Conservation (phyloP, 2,113 vertebrate species). For the Myotis yumanensis region DNA sequence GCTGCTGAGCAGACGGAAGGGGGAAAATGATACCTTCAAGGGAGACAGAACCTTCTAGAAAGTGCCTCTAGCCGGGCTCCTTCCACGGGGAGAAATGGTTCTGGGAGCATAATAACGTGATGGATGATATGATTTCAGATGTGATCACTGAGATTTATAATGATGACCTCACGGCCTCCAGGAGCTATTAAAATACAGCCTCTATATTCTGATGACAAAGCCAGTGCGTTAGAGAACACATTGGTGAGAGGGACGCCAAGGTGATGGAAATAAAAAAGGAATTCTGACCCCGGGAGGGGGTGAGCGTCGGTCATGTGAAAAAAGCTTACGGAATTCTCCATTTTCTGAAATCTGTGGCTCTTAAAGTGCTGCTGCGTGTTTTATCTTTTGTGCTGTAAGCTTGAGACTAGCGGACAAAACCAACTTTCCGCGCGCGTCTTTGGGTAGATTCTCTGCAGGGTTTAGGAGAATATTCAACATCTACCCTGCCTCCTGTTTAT, state of each 20-base stretch:
- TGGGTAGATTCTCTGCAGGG: neutral
- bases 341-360: neutral
- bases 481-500: neutral
- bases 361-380: neutral
- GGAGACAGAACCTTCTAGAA: neutral
- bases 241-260: neutral
- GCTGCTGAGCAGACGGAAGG: neutral
- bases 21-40: neutral
- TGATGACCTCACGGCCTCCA: neutral
- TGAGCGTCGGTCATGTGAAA: neutral
- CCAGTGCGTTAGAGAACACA: neutral
- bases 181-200: neutral
- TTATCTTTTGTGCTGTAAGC: neutral
- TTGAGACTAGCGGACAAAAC: neutral
- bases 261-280: neutral
- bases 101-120: neutral
- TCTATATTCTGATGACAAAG: neutral
- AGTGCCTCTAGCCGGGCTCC: fast-evolving
- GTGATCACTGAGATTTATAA: neutral
- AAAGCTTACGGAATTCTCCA: neutral
- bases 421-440: neutral
- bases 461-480: slow-evolving; percentile 40
- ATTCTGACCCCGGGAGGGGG: neutral
- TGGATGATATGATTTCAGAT: neutral
- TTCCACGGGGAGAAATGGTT: neutral